A percentile compares a stretch with the other conserved stretches of the same genome.
Evolutionary conservation across 2,888 invertebrate species (phyloP).

Genomic region (Phengaris arion): DNA sequence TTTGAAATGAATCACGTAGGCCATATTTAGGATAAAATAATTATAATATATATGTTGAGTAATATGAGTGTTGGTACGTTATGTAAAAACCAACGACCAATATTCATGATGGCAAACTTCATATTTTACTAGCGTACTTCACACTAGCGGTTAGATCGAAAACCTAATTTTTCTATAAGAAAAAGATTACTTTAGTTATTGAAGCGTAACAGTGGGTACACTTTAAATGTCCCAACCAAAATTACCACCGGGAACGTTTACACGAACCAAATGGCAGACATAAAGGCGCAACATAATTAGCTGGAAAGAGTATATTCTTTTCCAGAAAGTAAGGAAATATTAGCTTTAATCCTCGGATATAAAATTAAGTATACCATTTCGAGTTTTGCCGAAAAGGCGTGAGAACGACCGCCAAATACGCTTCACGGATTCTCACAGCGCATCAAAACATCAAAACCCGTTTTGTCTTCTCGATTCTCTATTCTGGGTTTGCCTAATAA

Average conservation of each 20-base stretch:
- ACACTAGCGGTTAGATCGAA: not conserved
- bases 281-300: conserved; percentile 4
- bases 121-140: too few species aligned
- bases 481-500: conserved; percentile 25
- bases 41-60: not conserved
- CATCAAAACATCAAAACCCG: conserved; percentile 48
- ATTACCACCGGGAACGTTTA: conserved; percentile 3
- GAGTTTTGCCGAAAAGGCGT: conserved; percentile 44
- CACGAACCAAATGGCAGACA: not conserved
- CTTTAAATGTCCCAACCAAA: not conserved
- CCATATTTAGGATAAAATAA: not conserved
- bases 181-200: too few species aligned
- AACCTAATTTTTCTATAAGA: not conserved
- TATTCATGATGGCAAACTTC: too few species aligned
- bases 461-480: conserved; percentile 28
- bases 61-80: not conserved
- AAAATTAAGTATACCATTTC: conserved; percentile 30
- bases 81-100: not conserved
- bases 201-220: not conserved
- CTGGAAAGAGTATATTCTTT: conserved; percentile 36
- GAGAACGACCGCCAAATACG: conserved; percentile 55
- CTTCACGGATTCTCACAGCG: conserved; percentile 64
- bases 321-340: conserved; percentile 28
- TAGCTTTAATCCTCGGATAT: conserved; percentile 9
- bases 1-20: not conserved